phyloP scores from a whole-genome alignment of 2,888 invertebrate species.

The Dasypolia templi region DNA sequence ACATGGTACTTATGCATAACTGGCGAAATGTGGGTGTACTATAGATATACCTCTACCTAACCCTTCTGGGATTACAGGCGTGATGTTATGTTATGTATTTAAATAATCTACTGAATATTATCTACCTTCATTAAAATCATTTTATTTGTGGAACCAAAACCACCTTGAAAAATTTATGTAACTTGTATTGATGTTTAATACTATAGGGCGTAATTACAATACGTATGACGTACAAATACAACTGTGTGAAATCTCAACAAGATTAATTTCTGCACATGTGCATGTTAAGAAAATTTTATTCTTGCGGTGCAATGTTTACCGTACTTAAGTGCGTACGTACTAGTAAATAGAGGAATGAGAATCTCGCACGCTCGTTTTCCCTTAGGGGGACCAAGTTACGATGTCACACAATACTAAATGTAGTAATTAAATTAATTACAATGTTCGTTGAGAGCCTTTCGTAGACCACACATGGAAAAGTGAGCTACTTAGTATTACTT shows the following conservation, averaged over 20 bases:
- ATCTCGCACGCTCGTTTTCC: conserved; percentile 1
- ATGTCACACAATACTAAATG: conserved; percentile 14
- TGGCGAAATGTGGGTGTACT: too few species aligned
- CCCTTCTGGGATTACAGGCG: too few species aligned
- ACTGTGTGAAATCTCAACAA: neutral
- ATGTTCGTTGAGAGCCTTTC: neutral
- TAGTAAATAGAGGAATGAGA: conserved; percentile 3
- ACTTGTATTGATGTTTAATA: too few species aligned
- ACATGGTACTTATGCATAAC: too few species aligned
- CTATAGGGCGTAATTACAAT: neutral
- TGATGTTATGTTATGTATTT: too few species aligned
- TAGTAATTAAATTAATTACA: conserved; percentile 25
- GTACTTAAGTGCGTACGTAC: neutral
- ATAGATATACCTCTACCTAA: too few species aligned
- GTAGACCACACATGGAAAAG: neutral
- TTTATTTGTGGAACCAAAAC: too few species aligned
- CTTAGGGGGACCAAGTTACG: conserved; percentile 1
- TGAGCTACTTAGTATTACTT: neutral
- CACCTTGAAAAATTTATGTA: too few species aligned
- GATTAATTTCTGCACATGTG: neutral
- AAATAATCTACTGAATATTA: too few species aligned
- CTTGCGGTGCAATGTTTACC: conserved; percentile 13
- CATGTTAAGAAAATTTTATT: conserved; percentile 3
- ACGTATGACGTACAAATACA: neutral
- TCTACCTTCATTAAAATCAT: too few species aligned